Evolutionary conservation across 2,113 vertebrate genomes (phyloP).

Genomic region (Blennius ocellaris): DNA sequence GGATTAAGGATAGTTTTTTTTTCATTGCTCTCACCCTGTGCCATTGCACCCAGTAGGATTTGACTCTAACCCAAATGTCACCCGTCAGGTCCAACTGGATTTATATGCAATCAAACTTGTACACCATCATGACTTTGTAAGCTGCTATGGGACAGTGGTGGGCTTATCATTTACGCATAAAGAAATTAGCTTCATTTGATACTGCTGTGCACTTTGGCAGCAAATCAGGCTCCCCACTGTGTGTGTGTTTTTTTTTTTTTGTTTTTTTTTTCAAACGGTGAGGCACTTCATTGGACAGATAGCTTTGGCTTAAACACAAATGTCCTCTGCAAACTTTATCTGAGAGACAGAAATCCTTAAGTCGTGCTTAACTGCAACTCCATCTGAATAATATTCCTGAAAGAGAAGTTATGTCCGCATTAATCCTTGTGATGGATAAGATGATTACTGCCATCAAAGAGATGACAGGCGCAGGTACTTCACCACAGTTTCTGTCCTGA

Average conservation of each 20-base stretch:
- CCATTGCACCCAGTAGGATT: constrained; percentile 19
- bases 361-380: constrained; percentile 12
- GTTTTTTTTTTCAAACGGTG: constrained; percentile 26
- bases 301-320: constrained; percentile 19
- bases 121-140: constrained; percentile 25
- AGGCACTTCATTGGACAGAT: constrained; percentile 11
- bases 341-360: constrained; percentile 22
- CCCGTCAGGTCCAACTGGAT: constrained; percentile 37
- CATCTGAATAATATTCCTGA: constrained; percentile 12
- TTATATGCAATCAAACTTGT: constrained; percentile 43
- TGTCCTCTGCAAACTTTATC: background rate
- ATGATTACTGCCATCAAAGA: constrained; percentile 43
- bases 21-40: constrained; percentile 33
- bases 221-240: constrained; percentile 16
- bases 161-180: constrained; percentile 17
- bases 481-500: no score
- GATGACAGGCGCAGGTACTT: background rate
- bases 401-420: constrained; percentile 26
- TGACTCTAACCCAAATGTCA: constrained; percentile 33
- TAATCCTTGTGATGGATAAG: constrained; percentile 46
- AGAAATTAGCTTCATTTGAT: constrained; percentile 21
- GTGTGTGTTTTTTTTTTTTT: background rate
- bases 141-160: background rate
- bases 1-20: constrained; percentile 22
- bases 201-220: constrained; percentile 33